A percentile compares a stretch with the other conserved stretches of the same genome.
Conservation (phyloP, 1,140 invertebrate genomes). For the Heliconius congener region DNA sequence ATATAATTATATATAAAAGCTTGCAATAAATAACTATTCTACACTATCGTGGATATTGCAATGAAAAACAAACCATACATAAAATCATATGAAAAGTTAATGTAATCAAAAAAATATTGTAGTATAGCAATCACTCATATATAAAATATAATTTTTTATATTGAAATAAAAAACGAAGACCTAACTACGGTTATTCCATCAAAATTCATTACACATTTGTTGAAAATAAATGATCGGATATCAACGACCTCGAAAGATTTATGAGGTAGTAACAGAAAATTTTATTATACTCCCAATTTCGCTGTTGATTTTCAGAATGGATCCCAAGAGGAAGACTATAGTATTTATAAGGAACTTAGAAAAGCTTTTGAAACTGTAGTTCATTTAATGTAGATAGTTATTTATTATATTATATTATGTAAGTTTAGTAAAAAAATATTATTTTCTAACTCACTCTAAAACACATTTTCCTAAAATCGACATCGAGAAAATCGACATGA, state of each 20-base stretch:
- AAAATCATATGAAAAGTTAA: background rate
- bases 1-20: too few species aligned
- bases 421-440: background rate
- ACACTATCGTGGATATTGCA: too few species aligned
- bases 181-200: background rate
- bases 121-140: background rate
- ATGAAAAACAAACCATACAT: too few species aligned
- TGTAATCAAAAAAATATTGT: too few species aligned
- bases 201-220: constrained; percentile 32
- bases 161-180: background rate
- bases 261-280: constrained; percentile 57
- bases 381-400: constrained; percentile 3
- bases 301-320: constrained; percentile 42
- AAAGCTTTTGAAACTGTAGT: constrained; percentile 15
- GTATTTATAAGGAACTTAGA: constrained; percentile 15
- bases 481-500: too few species aligned
- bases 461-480: background rate
- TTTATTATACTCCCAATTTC: constrained; percentile 68
- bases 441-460: background rate
- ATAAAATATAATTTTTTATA: background rate
- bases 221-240: constrained; percentile 53
- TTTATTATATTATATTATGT: background rate
- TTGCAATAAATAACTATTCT: too few species aligned
- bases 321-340: constrained; percentile 37
- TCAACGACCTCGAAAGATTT: constrained; percentile 55